Conservation (phyloP, 2,888 invertebrate species). For the Apeira syringaria region DNA sequence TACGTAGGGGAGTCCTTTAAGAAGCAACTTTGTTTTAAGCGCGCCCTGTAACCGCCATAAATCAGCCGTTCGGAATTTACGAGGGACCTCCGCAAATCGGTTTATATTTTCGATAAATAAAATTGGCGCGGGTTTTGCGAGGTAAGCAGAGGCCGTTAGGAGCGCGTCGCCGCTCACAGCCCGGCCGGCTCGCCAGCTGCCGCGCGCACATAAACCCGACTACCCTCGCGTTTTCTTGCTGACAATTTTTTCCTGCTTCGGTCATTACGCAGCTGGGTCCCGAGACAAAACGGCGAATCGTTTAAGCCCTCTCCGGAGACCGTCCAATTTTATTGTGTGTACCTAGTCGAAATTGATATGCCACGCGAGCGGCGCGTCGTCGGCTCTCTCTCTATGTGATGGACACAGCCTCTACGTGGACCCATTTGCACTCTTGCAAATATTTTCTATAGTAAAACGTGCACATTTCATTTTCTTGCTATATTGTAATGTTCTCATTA, state of each 20-base stretch:
- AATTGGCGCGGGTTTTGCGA: conserved; percentile 83
- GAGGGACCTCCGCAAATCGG: conserved; percentile 81
- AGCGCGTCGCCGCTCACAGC: conserved; percentile 61
- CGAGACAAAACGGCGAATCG: conserved; percentile 84
- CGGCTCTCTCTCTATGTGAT: conserved; percentile 55
- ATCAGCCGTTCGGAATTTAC: conserved; percentile 79
- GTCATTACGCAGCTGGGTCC: conserved; percentile 83
- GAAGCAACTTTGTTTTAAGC: conserved; percentile 75
- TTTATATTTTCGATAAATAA: conserved; percentile 84
- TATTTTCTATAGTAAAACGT: too few relatives aligned
- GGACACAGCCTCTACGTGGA: conserved; percentile 50
- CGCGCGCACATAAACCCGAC: conserved; percentile 80
- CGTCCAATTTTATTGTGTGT: conserved; percentile 82
- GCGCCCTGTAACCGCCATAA: conserved; percentile 78
- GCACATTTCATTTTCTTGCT: too few relatives aligned
- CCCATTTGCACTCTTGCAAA: too few relatives aligned
- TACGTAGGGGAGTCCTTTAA: conserved; percentile 63
- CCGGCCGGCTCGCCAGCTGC: conserved; percentile 58
- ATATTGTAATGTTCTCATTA: too few relatives aligned
- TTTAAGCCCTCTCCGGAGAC: conserved; percentile 83
- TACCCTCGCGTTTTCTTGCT: conserved; percentile 83
- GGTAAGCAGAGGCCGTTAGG: conserved; percentile 82
- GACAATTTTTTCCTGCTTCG: conserved; percentile 82
- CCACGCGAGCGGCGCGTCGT: conserved; percentile 65
- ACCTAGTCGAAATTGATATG: conserved; percentile 82